phyloP scores from a whole-genome alignment of 2,797 vertebrate genomes.

The Peromyscus nudipes region DNA sequence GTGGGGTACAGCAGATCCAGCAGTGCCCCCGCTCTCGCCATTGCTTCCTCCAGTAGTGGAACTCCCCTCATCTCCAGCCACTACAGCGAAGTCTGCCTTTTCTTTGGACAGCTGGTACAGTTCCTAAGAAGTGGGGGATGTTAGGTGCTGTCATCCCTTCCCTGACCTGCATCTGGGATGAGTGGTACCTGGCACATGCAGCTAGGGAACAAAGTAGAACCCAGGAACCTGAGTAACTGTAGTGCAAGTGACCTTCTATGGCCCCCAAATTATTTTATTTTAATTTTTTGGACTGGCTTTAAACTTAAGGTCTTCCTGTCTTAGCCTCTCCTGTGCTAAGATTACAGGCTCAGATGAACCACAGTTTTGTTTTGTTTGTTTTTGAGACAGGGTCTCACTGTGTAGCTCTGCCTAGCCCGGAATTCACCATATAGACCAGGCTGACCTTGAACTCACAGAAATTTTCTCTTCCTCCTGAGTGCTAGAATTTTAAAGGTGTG shows the following conservation, averaged over 20 bases:
- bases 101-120: slow-evolving; percentile 97
- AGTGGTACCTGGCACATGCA: background rate
- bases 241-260: background rate
- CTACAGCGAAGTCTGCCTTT: slow-evolving; percentile 92
- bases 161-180: background rate
- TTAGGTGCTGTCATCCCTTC: background rate
- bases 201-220: background rate
- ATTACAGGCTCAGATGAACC: background rate
- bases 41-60: slow-evolving; percentile 90
- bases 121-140: slow-evolving; percentile 88
- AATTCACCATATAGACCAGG: background rate
- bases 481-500: background rate
- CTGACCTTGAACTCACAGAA: background rate
- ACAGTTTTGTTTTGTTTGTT: background rate
- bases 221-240: background rate
- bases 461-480: background rate
- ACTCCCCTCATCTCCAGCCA: slow-evolving; percentile 91
- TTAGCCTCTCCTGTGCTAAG: background rate
- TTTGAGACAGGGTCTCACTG: background rate
- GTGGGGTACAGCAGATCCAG: slow-evolving; percentile 87
- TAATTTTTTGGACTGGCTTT: background rate
- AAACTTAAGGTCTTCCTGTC: background rate
- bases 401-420: background rate
- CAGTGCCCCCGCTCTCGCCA: slow-evolving; percentile 92
- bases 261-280: background rate